phyloP scores from a whole-genome alignment of 2,888 invertebrate species.

The Pseudeuparius sepicola region DNA sequence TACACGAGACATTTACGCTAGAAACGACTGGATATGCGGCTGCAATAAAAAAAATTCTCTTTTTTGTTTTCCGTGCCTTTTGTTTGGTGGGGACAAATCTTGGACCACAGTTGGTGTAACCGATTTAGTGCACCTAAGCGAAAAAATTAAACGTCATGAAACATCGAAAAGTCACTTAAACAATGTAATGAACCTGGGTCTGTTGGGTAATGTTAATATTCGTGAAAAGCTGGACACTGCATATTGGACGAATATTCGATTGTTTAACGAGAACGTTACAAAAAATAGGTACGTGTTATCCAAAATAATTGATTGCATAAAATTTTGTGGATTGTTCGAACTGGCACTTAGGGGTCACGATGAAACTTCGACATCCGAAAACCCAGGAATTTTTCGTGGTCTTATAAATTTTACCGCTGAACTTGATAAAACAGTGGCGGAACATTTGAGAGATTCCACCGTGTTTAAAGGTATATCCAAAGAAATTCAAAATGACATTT shows the following conservation, averaged over 20 bases:
- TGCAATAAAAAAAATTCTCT: conserved; percentile 1
- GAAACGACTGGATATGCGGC: conserved; percentile 6
- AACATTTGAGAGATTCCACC: conserved; percentile 24
- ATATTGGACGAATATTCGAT: conserved; percentile 12
- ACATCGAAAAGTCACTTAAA: too few species aligned
- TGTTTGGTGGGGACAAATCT: too few species aligned
- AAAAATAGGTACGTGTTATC: conserved; percentile 18
- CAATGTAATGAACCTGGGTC: too few species aligned
- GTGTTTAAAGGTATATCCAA: conserved; percentile 30
- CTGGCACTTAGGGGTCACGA: conserved; percentile 21
- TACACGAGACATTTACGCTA: conserved; percentile 6
- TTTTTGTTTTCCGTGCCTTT: conserved; percentile 4
- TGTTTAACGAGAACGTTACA: conserved; percentile 16
- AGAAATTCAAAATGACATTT: conserved; percentile 29
- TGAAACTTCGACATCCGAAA: conserved; percentile 24
- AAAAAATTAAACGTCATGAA: too few species aligned
- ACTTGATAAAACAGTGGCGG: conserved; percentile 25
- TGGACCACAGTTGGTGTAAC: too few species aligned
- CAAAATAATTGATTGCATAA: conserved; percentile 15
- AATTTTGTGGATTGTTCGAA: conserved; percentile 14
- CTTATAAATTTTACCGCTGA: conserved; percentile 28
- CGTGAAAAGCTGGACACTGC: conserved; percentile 10
- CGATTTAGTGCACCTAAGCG: too few species aligned
- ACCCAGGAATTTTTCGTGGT: conserved; percentile 27
- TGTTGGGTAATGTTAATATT: conserved; percentile 12